Conservation (phyloP, 2,113 vertebrate species). For the Gymnorhina tibicen region DNA sequence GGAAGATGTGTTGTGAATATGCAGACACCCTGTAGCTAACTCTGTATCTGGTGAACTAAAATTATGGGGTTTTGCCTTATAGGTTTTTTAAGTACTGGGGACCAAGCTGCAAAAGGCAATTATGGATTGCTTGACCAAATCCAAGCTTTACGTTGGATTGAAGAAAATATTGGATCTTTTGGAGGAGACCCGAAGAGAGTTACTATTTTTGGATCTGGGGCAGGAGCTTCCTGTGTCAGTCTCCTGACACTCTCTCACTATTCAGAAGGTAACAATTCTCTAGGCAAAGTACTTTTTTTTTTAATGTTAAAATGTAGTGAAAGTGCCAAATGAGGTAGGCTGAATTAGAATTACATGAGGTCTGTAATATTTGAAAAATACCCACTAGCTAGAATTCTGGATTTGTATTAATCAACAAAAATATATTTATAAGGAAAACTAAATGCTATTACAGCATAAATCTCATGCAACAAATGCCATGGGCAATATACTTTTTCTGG, state of each 20-base stretch:
- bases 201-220: slow-evolving; percentile 95
- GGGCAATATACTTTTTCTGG: neutral
- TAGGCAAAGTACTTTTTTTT: neutral
- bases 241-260: slow-evolving; percentile 95
- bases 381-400: neutral
- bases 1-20: slow-evolving; percentile 8
- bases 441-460: neutral
- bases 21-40: slow-evolving; percentile 10
- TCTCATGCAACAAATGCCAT: neutral
- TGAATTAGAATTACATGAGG: neutral
- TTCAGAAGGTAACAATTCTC: slow-evolving; percentile 86
- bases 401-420: neutral
- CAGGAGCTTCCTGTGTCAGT: slow-evolving; percentile 94
- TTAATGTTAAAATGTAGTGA: neutral
- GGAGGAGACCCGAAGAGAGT: slow-evolving; percentile 95
- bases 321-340: neutral
- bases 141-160: slow-evolving; percentile 94
- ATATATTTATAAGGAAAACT: neutral
- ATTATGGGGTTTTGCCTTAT: neutral
- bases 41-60: neutral
- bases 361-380: neutral
- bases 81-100: slow-evolving; percentile 96
- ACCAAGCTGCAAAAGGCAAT: slow-evolving; percentile 96
- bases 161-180: slow-evolving; percentile 94
- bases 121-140: slow-evolving; percentile 97